phyloP scores from a whole-genome alignment of 2,888 invertebrate species.

The Aricia artaxerxes region DNA sequence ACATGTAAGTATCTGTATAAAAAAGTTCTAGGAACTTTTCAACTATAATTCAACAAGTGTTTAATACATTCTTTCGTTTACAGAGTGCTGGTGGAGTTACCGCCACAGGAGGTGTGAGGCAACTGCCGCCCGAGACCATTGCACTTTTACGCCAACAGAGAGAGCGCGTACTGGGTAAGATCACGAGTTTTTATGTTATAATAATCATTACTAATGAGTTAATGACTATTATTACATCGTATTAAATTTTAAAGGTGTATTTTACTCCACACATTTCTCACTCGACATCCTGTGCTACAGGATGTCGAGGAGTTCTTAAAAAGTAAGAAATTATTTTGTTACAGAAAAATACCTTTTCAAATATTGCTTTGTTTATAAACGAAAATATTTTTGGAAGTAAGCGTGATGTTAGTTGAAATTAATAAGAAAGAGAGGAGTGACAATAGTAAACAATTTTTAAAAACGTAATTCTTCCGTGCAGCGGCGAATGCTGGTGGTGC shows the following conservation, averaged over 20 bases:
- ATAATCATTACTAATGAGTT: too few species aligned
- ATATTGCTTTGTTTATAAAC: too few species aligned
- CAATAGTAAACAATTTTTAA: too few species aligned
- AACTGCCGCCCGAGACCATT: constrained; percentile 83
- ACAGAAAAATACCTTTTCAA: too few species aligned
- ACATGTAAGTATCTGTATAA: constrained; percentile 54
- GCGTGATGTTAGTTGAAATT: too few species aligned
- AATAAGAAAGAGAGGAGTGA: too few species aligned
- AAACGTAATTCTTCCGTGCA: not conserved
- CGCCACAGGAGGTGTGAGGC: constrained; percentile 64
- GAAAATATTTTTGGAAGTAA: too few species aligned
- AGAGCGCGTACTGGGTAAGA: constrained; percentile 65
- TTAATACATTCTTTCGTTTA: not conserved
- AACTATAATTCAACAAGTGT: not conserved
- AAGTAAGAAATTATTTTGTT: not conserved
- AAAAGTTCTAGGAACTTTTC: not conserved
- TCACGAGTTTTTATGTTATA: not conserved
- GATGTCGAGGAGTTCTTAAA: not conserved
- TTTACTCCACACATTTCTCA: too few species aligned
- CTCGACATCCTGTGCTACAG: too few species aligned
- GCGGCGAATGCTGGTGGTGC: constrained; percentile 64
- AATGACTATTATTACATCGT: too few species aligned
- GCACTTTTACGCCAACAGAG: constrained; percentile 79
- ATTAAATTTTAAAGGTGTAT: too few species aligned
- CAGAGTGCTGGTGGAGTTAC: constrained; percentile 40